Evolutionary conservation across 23 tunicate genomes (phyloP), one percentile per base, ranked within the genome.

Genomic region (Corella eumyota): DNA sequence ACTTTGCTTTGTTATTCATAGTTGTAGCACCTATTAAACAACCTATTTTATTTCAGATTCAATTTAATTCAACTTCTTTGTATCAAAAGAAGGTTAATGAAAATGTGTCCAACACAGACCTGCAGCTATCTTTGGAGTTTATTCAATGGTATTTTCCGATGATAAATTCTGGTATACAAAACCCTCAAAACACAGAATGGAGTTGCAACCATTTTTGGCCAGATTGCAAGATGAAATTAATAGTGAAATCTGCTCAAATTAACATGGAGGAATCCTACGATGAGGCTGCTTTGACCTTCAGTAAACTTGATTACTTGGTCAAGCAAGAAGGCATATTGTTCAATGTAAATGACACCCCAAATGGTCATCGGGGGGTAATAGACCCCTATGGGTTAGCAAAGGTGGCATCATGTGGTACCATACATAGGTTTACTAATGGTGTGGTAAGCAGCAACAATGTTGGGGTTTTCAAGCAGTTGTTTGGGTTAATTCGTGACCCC

Each of bases 71-170:
- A n/a, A n/a, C n/a, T n/a, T n/a, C n/a, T n/a, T n/a, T n/a, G n/a
- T n/a, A n/a, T n/a, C n/a, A n/a, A n/a, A n/a, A n/a, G n/a, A n/a
- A n/a, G n/a, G n/a, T 25, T 53, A 15, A 11, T 15, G 48, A 15
- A 9, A 40, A 40, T 11, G 15, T 40, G 15, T 15, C 11, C 11
- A 56, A 58, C 54, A 46, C 71, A 7, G 71, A 78, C 26, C 68
- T 64, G 25, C 36, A 56, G 25, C 34, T 80, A 17, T 56, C 90
- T 2, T 19, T 32, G 29, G 74, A 80, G 34, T 80, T 80, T 48
- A 40, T 71, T 28, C 6, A 6, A 0, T 80, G 90, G 90, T 80
- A 72, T 65, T 80, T 72, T 45, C 90, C 90, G 20, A 56, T 80
- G 79, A 45, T 80, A 0, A 71, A 71, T 59, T 37, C 59, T 20